phyloP scores from a whole-genome alignment of 2,113 vertebrate species.

The Nerophis ophidion region DNA sequence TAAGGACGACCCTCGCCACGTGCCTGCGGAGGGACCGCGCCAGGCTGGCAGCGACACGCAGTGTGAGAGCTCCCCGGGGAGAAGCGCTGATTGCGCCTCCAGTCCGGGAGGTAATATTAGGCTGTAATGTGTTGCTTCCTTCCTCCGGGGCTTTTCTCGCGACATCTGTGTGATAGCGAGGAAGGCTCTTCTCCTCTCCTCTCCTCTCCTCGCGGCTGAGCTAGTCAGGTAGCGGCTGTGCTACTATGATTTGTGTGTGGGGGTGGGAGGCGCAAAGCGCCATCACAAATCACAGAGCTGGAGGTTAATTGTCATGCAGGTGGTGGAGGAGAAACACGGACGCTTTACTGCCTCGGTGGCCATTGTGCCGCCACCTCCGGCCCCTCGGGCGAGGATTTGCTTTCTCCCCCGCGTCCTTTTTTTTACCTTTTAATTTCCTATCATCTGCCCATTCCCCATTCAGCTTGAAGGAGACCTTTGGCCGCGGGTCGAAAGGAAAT shows the following conservation, averaged over 20 bases:
- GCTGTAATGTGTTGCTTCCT: slow-evolving; percentile 64
- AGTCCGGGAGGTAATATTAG: slow-evolving; percentile 64
- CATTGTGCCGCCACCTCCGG: slow-evolving; percentile 85
- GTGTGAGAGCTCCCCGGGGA: slow-evolving; percentile 60
- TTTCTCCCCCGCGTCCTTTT: slow-evolving; percentile 70
- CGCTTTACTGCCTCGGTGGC: slow-evolving; percentile 78
- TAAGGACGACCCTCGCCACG: too few species aligned
- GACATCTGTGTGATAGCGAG: slow-evolving; percentile 60
- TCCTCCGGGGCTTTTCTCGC: slow-evolving; percentile 51
- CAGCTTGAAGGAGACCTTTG: slow-evolving; percentile 73
- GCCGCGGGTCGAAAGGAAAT: slow-evolving; percentile 71
- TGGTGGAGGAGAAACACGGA: slow-evolving; percentile 80
- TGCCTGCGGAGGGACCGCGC: slow-evolving; percentile 42
- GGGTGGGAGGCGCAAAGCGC: too few species aligned
- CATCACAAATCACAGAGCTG: slow-evolving; percentile 92
- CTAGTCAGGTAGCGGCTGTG: slow-evolving; percentile 39
- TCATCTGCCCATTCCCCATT: too few species aligned
- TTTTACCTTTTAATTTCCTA: slow-evolving; percentile 83
- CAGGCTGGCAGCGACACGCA: slow-evolving; percentile 57
- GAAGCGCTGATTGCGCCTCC: slow-evolving; percentile 55
- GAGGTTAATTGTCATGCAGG: slow-evolving; percentile 92
- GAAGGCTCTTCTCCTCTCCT: slow-evolving; percentile 15
- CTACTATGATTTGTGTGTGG: slow-evolving; percentile 82
- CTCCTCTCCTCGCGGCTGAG: not conserved
- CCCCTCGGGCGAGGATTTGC: slow-evolving; percentile 87